A percentile compares a stretch with the other conserved stretches of the same genome.
Evolutionary conservation across 2,797 vertebrate genomes (phyloP).

Genomic region (Muraenolepis orangiensis): DNA sequence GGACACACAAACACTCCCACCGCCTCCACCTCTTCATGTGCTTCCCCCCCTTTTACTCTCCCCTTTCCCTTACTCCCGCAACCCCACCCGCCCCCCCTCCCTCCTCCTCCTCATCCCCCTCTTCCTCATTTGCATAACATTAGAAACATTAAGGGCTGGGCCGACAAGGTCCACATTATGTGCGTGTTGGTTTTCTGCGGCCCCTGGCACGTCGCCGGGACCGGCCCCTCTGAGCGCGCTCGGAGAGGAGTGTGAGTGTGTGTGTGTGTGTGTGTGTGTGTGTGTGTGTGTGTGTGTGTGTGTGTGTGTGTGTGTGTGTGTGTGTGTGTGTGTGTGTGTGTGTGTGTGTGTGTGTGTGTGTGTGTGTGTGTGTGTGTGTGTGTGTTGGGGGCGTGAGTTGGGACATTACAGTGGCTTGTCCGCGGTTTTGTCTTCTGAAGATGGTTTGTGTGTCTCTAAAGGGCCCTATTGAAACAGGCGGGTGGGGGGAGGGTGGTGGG

Average conservation of each 20-base stretch:
- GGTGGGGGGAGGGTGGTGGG: conserved; percentile 23
- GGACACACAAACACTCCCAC: conserved; percentile 77
- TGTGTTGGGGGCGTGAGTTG: conserved; percentile 54
- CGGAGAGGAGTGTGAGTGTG: too few relatives aligned
- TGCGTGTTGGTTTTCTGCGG: conserved; percentile 77
- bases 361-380: not conserved
- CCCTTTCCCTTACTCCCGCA: conserved; percentile 59
- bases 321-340: not conserved
- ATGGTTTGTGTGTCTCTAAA: conserved; percentile 63
- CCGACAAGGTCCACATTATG: conserved; percentile 79
- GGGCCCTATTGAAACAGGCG: conserved; percentile 54
- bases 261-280: not conserved
- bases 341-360: not conserved
- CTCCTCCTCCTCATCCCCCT: conserved; percentile 55
- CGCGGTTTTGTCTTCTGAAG: conserved; percentile 69
- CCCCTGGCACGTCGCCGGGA: conserved; percentile 70
- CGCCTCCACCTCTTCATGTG: conserved; percentile 52
- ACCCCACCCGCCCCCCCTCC: conserved; percentile 62
- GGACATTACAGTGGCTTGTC: conserved; percentile 71
- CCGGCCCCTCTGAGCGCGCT: conserved; percentile 58
- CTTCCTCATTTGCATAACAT: conserved; percentile 72
- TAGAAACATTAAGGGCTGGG: conserved; percentile 76
- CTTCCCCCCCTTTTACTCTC: conserved; percentile 36
- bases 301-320: not conserved
- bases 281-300: not conserved